These are phyloP conservation scores for Drosophila subquinaria DNA, from an alignment of 2,888 invertebrate genomes.

Conservation along the genomic window DNA sequence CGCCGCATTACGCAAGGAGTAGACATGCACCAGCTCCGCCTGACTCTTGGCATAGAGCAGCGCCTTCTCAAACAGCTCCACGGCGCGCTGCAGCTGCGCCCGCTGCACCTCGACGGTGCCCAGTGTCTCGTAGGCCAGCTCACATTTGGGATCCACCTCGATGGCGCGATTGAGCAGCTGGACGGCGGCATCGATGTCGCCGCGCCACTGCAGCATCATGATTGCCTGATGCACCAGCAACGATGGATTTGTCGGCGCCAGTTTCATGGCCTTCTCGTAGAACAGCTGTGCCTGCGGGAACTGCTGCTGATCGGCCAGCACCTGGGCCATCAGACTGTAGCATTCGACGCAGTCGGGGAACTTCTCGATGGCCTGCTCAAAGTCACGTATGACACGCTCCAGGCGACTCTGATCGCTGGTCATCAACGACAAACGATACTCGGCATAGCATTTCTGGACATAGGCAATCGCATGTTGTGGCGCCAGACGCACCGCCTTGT, in stretches of 20 bases:
- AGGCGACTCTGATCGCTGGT: conserved; percentile 88
- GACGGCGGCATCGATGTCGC: conserved; percentile 92
- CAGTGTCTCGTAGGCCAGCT: conserved; percentile 97
- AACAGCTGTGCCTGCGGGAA: conserved; percentile 93
- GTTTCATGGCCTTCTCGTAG: conserved; percentile 92
- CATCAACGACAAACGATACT: conserved; percentile 90
- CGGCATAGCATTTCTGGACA: conserved; percentile 96
- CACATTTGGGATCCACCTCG: conserved; percentile 95
- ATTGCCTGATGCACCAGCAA: conserved; percentile 95
- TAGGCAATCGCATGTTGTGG: conserved; percentile 94
- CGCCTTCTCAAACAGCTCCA: conserved; percentile 95
- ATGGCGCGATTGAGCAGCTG: conserved; percentile 93
- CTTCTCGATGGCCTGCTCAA: conserved; percentile 91
- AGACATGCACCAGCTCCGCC: conserved; percentile 95
- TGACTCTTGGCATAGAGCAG: conserved; percentile 94
- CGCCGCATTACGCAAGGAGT: conserved; percentile 95
- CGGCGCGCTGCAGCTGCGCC: conserved; percentile 92
- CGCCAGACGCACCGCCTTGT: conserved; percentile 92
- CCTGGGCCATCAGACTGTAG: conserved; percentile 95
- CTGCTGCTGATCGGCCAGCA: conserved; percentile 93
- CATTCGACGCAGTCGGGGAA: conserved; percentile 95
- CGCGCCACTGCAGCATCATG: conserved; percentile 93
- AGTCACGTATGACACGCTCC: conserved; percentile 89
- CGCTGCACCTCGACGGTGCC: conserved; percentile 97
- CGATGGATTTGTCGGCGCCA: conserved; percentile 94